These are phyloP conservation scores for Oostethus manadensis DNA, from an alignment of 2,113 vertebrate genomes.

Conservation along the genomic window DNA sequence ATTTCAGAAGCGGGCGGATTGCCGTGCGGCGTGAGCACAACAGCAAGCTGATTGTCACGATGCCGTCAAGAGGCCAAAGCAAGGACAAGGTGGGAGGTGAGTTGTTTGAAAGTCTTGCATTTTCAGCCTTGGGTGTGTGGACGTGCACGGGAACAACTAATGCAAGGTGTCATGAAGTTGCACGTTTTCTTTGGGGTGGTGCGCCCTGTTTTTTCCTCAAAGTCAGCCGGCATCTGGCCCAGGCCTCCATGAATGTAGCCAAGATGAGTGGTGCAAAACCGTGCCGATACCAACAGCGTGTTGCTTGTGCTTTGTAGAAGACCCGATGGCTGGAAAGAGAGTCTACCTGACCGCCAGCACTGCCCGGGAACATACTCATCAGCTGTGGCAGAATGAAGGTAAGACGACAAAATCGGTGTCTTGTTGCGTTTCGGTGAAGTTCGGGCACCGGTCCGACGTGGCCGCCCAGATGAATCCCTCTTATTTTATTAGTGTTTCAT, in stretches of 20 bases:
- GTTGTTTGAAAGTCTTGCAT: background rate
- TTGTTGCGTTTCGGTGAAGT: background rate
- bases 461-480: too few relatives aligned
- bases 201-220: too few relatives aligned
- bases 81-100: constrained; percentile 31
- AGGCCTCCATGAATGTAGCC: background rate
- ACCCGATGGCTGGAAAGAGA: constrained; percentile 73
- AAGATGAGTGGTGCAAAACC: background rate
- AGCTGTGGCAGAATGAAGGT: constrained; percentile 92
- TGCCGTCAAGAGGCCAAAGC: constrained; percentile 50
- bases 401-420: background rate
- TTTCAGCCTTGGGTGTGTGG: background rate
- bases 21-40: constrained; percentile 87
- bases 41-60: constrained; percentile 84
- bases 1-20: constrained; percentile 71
- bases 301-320: constrained; percentile 49
- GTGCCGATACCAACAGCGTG: background rate
- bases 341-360: constrained; percentile 85
- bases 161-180: too few relatives aligned
- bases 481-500: too few relatives aligned
- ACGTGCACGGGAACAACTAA: background rate
- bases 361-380: constrained; percentile 76
- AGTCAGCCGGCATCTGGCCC: too few relatives aligned
- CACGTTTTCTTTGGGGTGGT: too few relatives aligned
- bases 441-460: too few relatives aligned